A percentile compares a stretch with the other conserved stretches of the same genome.
Conservation (phyloP, 2,113 vertebrate genomes). For the Marmota monax region DNA sequence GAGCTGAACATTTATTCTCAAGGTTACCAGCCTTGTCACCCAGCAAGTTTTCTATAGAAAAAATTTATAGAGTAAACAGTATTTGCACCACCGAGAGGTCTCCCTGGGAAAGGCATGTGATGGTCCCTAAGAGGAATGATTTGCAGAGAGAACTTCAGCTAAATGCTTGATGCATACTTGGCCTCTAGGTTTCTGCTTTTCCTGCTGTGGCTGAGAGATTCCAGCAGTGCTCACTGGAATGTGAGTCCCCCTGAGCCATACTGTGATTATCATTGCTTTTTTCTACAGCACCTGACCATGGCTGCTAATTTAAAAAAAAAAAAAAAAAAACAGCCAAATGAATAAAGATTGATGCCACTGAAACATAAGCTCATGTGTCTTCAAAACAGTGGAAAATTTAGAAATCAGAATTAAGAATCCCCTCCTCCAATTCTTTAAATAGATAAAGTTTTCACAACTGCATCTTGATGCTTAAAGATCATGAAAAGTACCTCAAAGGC, state of each 20-base stretch:
- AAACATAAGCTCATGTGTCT: neutral
- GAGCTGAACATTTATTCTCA: neutral
- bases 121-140: neutral
- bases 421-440: neutral
- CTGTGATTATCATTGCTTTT: neutral
- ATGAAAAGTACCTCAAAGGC: slow-evolving; percentile 41
- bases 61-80: neutral
- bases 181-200: slow-evolving; percentile 28
- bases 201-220: slow-evolving; percentile 20
- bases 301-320: neutral
- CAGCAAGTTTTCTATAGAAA: neutral
- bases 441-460: neutral
- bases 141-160: slow-evolving; percentile 2
- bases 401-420: neutral
- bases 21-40: neutral
- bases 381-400: neutral
- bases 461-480: neutral
- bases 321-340: neutral
- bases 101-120: slow-evolving; percentile 45
- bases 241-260: neutral
- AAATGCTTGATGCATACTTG: neutral
- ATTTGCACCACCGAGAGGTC: neutral
- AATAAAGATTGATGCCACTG: neutral
- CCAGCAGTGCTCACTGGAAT: neutral
- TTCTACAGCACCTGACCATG: neutral